Percentiles rank a stretch among this genome's conserved stretches.
These are phyloP conservation scores for Argynnis bischoffii DNA, from an alignment of 2,888 invertebrate species.

Conservation along the genomic window DNA sequence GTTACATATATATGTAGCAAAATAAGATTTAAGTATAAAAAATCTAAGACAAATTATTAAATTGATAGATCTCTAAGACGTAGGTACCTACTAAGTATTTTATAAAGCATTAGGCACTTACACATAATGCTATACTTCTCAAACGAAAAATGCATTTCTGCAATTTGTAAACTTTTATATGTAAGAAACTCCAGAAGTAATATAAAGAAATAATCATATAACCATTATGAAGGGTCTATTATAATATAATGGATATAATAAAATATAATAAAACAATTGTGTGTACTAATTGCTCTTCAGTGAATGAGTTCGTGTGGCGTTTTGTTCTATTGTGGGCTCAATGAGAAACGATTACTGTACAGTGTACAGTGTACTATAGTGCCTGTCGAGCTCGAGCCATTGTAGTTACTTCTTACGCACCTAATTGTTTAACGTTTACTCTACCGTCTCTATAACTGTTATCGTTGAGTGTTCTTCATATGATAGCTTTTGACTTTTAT, in stretches of 20 bases:
- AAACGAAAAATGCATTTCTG: no score
- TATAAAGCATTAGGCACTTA: no score
- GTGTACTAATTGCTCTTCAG: slow-evolving; percentile 43
- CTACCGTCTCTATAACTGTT: slow-evolving; percentile 2
- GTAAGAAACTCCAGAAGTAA: neutral
- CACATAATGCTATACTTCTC: no score
- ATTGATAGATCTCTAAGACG: no score
- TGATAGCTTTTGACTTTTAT: slow-evolving; percentile 12
- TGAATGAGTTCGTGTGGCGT: slow-evolving; percentile 50
- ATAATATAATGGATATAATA: slow-evolving; percentile 47
- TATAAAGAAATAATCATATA: slow-evolving; percentile 41
- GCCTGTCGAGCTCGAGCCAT: neutral
- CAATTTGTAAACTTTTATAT: no score
- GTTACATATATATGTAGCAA: no score
- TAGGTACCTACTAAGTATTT: no score
- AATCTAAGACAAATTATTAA: no score
- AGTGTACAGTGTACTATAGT: neutral
- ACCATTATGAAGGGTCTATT: slow-evolving; percentile 44
- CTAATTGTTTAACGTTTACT: slow-evolving; percentile 26
- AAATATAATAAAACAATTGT: slow-evolving; percentile 44
- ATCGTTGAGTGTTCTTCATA: neutral
- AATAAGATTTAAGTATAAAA: no score
- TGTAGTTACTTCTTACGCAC: slow-evolving; percentile 6
- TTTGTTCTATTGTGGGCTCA: slow-evolving; percentile 33
- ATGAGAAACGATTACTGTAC: slow-evolving; percentile 33